phyloP scores from a whole-genome alignment of 2,113 vertebrate species.

The Xiphophorus hellerii region DNA sequence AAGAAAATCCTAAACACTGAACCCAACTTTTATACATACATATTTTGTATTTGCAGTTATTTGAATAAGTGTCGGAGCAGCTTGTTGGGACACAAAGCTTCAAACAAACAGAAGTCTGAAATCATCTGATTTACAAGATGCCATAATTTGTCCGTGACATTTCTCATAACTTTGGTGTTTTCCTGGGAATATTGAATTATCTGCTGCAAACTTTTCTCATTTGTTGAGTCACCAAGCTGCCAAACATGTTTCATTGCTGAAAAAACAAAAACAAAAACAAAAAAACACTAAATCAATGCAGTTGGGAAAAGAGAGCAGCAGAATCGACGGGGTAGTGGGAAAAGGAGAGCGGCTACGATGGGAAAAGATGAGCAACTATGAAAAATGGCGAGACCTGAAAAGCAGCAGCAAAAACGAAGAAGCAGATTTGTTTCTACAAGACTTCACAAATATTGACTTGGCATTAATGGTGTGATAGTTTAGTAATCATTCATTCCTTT shows the following conservation, averaged over 20 bases:
- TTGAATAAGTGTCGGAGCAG: no score
- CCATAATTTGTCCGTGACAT: no score
- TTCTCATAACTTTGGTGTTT: no score
- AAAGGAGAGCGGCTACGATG: conserved; percentile 12
- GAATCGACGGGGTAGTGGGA: conserved; percentile 21
- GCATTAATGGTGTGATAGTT: background rate
- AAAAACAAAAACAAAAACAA: background rate
- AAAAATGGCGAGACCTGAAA: conserved; percentile 54
- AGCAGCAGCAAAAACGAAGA: conserved; percentile 2
- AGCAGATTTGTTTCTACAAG: background rate
- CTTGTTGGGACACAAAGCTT: no score
- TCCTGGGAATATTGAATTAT: no score
- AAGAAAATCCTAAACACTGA: no score
- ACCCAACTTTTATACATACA: no score
- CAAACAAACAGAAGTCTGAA: no score
- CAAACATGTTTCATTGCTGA: conserved; percentile 30
- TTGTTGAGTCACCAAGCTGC: background rate
- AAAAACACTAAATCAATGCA: conserved; percentile 38
- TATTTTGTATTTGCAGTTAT: no score
- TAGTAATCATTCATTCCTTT: background rate
- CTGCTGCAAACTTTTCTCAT: no score
- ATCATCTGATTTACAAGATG: no score
- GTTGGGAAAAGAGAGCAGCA: background rate
- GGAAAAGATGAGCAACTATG: conserved; percentile 33
- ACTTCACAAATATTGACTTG: background rate